Evolutionary conservation across 2,888 invertebrate species (phyloP).

Genomic region (Lasiommata megera): DNA sequence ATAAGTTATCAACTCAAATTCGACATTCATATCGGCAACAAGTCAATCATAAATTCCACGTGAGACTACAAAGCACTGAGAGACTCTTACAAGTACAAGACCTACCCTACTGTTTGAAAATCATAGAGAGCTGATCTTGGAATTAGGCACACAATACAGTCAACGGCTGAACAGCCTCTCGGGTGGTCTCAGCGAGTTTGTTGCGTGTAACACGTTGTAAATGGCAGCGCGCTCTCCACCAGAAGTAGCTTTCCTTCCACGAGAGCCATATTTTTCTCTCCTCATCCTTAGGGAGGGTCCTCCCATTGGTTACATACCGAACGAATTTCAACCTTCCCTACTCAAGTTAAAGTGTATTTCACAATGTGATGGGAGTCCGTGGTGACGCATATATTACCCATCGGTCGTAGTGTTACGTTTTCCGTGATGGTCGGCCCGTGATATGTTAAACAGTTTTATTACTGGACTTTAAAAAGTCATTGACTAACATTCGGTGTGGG

Average conservation of each 20-base stretch:
- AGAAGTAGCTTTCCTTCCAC: constrained; percentile 53
- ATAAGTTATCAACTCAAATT: too few species aligned
- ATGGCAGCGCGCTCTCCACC: constrained; percentile 54
- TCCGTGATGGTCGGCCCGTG: constrained; percentile 29
- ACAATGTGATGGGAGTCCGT: constrained; percentile 21
- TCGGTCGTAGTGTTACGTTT: constrained; percentile 28
- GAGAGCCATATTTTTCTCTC: constrained; percentile 29
- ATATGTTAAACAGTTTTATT: constrained; percentile 20
- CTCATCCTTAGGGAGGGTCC: constrained; percentile 25
- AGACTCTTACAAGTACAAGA: neutral
- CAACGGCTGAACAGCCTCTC: constrained; percentile 24
- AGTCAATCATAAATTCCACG: too few species aligned
- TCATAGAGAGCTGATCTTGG: constrained; percentile 19
- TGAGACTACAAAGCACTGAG: too few species aligned
- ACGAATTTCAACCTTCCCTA: constrained; percentile 21
- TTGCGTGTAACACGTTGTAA: constrained; percentile 42
- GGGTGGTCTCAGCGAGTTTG: constrained; percentile 24
- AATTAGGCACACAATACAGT: constrained; percentile 23
- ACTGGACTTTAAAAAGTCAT: neutral
- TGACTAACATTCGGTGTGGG: too few species aligned
- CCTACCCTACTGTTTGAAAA: constrained; percentile 19
- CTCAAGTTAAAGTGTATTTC: constrained; percentile 11
- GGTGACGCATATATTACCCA: constrained; percentile 39
- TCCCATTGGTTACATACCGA: constrained; percentile 20
- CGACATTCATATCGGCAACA: too few species aligned